phyloP scores from a whole-genome alignment of 2,113 vertebrate genomes.

The Spizaetus ornatus region DNA sequence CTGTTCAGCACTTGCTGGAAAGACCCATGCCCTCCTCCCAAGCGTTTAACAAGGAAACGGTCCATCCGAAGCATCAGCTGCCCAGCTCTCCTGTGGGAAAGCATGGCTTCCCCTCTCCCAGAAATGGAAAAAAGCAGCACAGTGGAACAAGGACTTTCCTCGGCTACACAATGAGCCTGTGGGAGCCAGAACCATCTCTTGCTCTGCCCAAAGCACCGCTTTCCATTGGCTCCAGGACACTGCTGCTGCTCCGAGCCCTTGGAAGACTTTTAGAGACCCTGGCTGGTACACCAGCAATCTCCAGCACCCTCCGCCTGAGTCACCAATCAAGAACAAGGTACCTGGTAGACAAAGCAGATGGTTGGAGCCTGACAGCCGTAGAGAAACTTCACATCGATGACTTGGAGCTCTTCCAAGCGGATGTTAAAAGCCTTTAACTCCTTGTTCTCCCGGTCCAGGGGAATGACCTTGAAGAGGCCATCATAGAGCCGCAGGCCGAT shows the following conservation, averaged over 20 bases:
- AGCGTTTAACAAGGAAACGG: neutral
- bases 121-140: too few relatives aligned
- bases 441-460: slow-evolving; percentile 93
- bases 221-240: neutral
- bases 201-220: neutral
- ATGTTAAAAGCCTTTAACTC: slow-evolving; percentile 98
- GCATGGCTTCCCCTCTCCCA: rapidly evolving
- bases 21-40: rapidly evolving
- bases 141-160: neutral
- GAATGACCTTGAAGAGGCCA: slow-evolving; percentile 96
- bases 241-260: neutral
- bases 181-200: neutral
- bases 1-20: neutral
- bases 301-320: neutral
- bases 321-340: neutral
- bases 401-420: slow-evolving; percentile 93
- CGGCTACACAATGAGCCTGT: rapidly evolving
- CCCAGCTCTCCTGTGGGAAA: neutral
- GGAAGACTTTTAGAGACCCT: neutral
- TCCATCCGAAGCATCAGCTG: neutral
- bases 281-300: neutral
- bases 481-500: slow-evolving; percentile 95
- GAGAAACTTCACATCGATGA: slow-evolving; percentile 97
- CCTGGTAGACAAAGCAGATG: slow-evolving; percentile 99
- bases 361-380: slow-evolving; percentile 95